A percentile compares a stretch with the other conserved stretches of the same genome.
Evolutionary conservation across 2,797 vertebrate genomes (phyloP).

Genomic region (Cyclura pinguis): DNA sequence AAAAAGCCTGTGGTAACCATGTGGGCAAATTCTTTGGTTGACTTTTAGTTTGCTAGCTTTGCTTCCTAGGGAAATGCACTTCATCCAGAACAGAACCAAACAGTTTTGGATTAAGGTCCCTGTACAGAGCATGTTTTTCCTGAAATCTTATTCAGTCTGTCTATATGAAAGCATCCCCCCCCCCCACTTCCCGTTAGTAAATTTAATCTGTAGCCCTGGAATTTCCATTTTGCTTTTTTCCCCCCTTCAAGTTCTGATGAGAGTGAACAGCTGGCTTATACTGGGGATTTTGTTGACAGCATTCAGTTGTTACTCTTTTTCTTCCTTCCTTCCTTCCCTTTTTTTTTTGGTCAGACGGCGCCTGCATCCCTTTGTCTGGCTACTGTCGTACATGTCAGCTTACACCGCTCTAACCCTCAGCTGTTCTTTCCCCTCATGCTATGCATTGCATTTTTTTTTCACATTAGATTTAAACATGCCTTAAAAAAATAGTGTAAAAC

Average conservation of each 20-base stretch:
- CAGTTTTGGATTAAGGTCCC: slow-evolving; percentile 51
- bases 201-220: slow-evolving; percentile 66
- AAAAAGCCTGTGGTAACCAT: slow-evolving; percentile 15
- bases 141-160: slow-evolving; percentile 63
- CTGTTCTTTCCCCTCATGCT: slow-evolving; percentile 80
- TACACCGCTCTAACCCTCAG: slow-evolving; percentile 75
- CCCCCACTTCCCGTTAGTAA: slow-evolving; percentile 52
- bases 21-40: slow-evolving; percentile 43
- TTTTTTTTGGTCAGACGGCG: slow-evolving; percentile 68
- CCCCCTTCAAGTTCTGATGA: slow-evolving; percentile 67
- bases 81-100: slow-evolving; percentile 24
- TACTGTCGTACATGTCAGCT: slow-evolving; percentile 83
- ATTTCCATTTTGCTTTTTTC: slow-evolving; percentile 69
- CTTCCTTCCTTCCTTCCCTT: too few relatives aligned
- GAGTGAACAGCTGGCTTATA: slow-evolving; percentile 75
- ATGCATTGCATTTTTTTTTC: slow-evolving; percentile 73
- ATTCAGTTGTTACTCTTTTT: slow-evolving; percentile 60
- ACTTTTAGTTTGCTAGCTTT: slow-evolving; percentile 38
- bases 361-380: slow-evolving; percentile 79
- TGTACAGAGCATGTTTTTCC: slow-evolving; percentile 15
- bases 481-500: slow-evolving; percentile 51
- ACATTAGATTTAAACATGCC: slow-evolving; percentile 70
- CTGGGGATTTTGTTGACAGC: slow-evolving; percentile 72
- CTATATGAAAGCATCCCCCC: slow-evolving; percentile 35
- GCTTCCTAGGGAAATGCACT: slow-evolving; percentile 10